Percentiles rank a stretch among this genome's conserved stretches.
Conservation (phyloP, 2,888 invertebrate genomes). For the Eupithecia dodoneata region DNA sequence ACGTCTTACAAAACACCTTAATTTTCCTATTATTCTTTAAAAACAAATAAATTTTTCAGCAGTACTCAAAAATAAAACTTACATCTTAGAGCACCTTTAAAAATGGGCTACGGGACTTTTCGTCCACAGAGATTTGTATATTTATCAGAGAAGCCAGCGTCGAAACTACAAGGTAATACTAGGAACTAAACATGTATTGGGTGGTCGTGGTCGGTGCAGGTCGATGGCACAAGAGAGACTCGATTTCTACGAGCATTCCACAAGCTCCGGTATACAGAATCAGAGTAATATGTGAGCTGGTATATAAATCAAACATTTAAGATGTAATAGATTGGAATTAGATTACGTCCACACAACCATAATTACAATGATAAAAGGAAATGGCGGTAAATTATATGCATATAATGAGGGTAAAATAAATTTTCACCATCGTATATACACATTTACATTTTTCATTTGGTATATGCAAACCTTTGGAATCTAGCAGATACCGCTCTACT, state of each 20-base stretch:
- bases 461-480: constrained; percentile 20
- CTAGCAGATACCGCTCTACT: constrained; percentile 55
- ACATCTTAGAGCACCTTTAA: neutral
- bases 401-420: neutral
- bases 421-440: neutral
- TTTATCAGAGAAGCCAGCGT: constrained; percentile 13
- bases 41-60: neutral
- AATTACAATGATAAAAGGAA: neutral
- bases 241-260: constrained; percentile 38
- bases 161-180: constrained; percentile 41
- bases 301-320: neutral
- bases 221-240: constrained; percentile 45
- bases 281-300: constrained; percentile 4
- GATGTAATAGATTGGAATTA: neutral
- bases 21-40: neutral
- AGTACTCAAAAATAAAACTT: neutral
- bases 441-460: too few relatives aligned
- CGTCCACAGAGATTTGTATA: constrained; percentile 1
- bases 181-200: constrained; percentile 44
- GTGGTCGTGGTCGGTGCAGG: constrained; percentile 39
- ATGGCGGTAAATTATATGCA: neutral
- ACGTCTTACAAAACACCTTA: neutral
- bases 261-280: constrained; percentile 23
- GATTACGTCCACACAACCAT: neutral
- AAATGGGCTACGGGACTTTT: neutral